Percentiles rank a stretch among this genome's conserved stretches.
phyloP scores from a whole-genome alignment of 2,888 invertebrate genomes.

The Merodon equestris region DNA sequence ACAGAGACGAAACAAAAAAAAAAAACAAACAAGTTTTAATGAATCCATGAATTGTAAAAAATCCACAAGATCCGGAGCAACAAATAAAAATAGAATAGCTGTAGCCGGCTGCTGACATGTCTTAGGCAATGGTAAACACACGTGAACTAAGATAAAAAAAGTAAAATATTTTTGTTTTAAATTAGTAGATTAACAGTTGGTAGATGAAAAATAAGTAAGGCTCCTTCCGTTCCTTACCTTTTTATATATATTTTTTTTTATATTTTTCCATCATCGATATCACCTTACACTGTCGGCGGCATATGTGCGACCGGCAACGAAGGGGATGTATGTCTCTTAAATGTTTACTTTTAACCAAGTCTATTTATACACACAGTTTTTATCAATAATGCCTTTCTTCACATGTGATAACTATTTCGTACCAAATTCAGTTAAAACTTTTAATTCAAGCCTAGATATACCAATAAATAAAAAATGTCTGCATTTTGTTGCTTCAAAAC shows the following conservation, averaged over 20 bases:
- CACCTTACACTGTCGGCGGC: no score
- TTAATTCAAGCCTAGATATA: conserved; percentile 65
- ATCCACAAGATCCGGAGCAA: conserved; percentile 66
- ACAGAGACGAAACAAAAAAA: no score
- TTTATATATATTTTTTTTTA: background rate
- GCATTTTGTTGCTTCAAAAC: conserved; percentile 1
- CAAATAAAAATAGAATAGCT: conserved; percentile 39
- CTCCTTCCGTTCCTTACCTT: conserved; percentile 64
- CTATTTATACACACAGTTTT: conserved; percentile 59
- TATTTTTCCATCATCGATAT: no score
- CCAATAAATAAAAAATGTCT: background rate
- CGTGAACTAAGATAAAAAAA: conserved; percentile 63
- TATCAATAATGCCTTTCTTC: conserved; percentile 66
- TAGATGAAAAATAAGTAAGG: conserved; percentile 47
- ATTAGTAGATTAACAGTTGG: conserved; percentile 52
- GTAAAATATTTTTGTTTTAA: conserved; percentile 46
- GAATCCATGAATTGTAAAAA: conserved; percentile 66
- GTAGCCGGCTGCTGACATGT: conserved; percentile 60
- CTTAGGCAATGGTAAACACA: conserved; percentile 64
- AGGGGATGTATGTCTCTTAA: no score
- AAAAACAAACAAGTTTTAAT: conserved; percentile 22
- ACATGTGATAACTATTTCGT: conserved; percentile 47
- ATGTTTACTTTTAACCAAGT: background rate
- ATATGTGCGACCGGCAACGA: no score
- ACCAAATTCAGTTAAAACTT: conserved; percentile 43